Percentiles rank a stretch among this genome's conserved stretches.
Conservation (phyloP, 2,888 invertebrate species). For the Steromphala cineraria region DNA sequence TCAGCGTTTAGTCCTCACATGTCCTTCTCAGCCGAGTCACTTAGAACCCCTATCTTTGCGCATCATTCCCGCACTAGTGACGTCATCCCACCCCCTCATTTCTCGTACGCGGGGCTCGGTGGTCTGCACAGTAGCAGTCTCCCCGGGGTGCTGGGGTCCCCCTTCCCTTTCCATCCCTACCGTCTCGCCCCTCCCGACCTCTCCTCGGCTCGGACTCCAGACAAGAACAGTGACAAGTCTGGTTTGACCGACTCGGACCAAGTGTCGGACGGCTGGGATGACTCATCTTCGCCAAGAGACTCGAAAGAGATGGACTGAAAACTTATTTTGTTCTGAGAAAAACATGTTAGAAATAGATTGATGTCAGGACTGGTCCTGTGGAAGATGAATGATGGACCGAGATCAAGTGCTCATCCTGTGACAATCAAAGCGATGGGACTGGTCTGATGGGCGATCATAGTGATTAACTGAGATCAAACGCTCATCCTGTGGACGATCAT, state of each 20-base stretch:
- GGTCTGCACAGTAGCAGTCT: constrained; percentile 42
- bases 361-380: no score
- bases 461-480: no score
- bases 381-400: no score
- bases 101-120: constrained; percentile 41
- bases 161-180: constrained; percentile 61
- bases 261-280: constrained; percentile 53
- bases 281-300: constrained; percentile 42
- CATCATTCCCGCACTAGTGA: constrained; percentile 35
- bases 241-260: constrained; percentile 48
- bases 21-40: constrained; percentile 43
- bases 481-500: no score
- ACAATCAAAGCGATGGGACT: no score
- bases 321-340: no score
- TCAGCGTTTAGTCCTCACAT: constrained; percentile 67
- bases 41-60: constrained; percentile 31
- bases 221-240: constrained; percentile 49
- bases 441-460: no score
- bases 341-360: no score
- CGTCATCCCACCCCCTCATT: constrained; percentile 40
- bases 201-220: constrained; percentile 38
- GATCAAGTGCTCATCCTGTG: no score
- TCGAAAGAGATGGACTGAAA: constrained; percentile 39
- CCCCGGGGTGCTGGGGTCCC: constrained; percentile 51
- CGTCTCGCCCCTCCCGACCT: constrained; percentile 41